Percentiles rank a stretch among this genome's conserved stretches.
Conservation (phyloP, 2,113 vertebrate species). For the Ivindomyrus marchei region DNA sequence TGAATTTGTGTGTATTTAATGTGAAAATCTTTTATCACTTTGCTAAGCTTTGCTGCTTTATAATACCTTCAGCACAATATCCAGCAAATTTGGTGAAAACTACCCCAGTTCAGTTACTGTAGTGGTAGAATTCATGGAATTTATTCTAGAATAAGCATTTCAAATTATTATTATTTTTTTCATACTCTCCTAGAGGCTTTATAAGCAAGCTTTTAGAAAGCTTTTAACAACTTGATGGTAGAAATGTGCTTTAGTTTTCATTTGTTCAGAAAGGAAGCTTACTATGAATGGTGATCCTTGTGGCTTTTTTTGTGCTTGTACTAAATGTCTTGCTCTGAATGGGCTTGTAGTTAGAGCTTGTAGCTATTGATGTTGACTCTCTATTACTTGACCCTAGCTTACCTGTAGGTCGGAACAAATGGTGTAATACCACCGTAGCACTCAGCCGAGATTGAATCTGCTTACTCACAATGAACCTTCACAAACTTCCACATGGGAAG, state of each 20-base stretch:
- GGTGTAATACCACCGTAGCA: not conserved
- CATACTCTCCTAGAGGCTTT: not conserved
- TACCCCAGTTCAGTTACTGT: not conserved
- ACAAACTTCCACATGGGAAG: not conserved
- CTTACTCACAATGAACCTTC: not conserved
- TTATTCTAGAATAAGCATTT: not conserved
- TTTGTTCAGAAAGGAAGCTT: not conserved
- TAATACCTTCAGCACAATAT: not conserved
- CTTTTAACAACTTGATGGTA: not conserved
- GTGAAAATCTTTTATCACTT: not conserved
- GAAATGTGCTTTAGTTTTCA: not conserved
- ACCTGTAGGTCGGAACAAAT: not conserved
- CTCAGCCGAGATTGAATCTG: not conserved
- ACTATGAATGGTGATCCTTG: not conserved
- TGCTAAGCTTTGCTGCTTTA: not conserved
- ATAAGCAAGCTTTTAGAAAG: not conserved
- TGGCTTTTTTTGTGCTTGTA: not conserved
- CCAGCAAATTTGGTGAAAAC: not conserved
- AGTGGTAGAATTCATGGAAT: not conserved
- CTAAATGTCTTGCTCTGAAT: not conserved
- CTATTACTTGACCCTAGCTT: not conserved
- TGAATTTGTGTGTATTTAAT: not conserved
- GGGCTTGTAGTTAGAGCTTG: not conserved
- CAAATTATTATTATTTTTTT: not conserved
- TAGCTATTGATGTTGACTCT: not conserved